Evolutionary conservation across 2,888 invertebrate genomes (phyloP), one percentile per base, ranked within the genome.

Genomic region (Microplitis deprimator): DNA sequence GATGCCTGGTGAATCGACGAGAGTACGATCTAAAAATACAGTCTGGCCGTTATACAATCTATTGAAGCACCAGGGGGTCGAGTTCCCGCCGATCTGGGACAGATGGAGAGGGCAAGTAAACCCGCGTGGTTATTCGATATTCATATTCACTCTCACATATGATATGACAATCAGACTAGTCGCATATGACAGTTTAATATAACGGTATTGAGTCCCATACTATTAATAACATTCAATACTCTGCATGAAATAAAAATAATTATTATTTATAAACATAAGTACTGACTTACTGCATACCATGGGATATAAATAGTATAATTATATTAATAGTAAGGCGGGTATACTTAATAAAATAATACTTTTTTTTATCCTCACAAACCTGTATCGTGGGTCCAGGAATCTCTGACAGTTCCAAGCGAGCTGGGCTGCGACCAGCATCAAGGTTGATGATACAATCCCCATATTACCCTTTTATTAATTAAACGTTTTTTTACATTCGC

Each of bases 401-500:
- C 84, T 80, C 77, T 85, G 85, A 76, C 82, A 85, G 78, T 84
- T 85, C 85, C 85, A 85, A n/a, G 84, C 85, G 20, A 85, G 82
- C 68, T 83, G 82, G 70, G 85, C 81, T 13, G 85, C 84, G 75
- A 85, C 73, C 13, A 84, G 84, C 38, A 84, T 82, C 76, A 85
- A 85, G 67, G 85, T 85, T 61, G 85, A 85, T 73, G 85, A 84
- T 6, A 85, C 82, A 78, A 85, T 84, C 60, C 85, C 85, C 85
- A 85, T 82, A 41, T n/a, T 10, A 61, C 7, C 6, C 38, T 38
- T 76, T 39, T 64, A 10, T 68, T 72, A 41, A 17, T 40, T 20
- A 13, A 17, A 39, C 5, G 59, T 50, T 50, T 50, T 13, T 50
- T 50, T 50, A 13, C 8, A 50, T 8, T 10, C 50, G 13, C 50